Conservation (phyloP, 2,797 vertebrate genomes). For the Mus spretus region DNA sequence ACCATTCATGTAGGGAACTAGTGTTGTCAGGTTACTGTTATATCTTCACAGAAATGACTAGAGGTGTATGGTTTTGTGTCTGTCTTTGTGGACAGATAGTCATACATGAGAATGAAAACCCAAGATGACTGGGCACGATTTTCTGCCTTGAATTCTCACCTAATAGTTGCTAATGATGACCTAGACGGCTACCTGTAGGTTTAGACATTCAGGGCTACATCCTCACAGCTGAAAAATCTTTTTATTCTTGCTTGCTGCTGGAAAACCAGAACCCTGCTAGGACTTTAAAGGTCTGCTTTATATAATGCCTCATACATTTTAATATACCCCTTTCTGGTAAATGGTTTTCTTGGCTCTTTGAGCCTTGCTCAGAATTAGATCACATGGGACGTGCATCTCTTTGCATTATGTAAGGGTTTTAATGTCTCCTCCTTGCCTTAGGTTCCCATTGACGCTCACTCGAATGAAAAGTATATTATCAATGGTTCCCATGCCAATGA, state of each 20-base stretch:
- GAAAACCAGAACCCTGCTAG: not conserved
- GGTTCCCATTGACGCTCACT: slow-evolving; percentile 84
- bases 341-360: not conserved
- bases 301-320: slow-evolving; percentile 17
- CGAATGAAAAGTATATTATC: slow-evolving; percentile 87
- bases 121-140: not conserved
- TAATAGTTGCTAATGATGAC: not conserved
- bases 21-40: too few species aligned
- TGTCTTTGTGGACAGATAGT: not conserved
- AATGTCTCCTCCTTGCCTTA: slow-evolving; percentile 80
- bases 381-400: rapidly evolving
- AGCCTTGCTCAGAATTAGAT: slow-evolving; percentile 32
- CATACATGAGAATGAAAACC: not conserved
- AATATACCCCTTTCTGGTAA: not conserved
- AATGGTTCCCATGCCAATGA: not conserved
- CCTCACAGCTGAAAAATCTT: not conserved
- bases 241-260: not conserved
- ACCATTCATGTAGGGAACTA: not conserved
- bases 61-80: not conserved
- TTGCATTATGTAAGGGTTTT: not conserved
- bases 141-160: not conserved
- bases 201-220: not conserved
- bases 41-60: not conserved
- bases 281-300: not conserved
- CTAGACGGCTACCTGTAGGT: not conserved